Base-by-base conservation (phyloP, 2,797 vertebrate species). In the Zenarchopterus dispar region DNA sequence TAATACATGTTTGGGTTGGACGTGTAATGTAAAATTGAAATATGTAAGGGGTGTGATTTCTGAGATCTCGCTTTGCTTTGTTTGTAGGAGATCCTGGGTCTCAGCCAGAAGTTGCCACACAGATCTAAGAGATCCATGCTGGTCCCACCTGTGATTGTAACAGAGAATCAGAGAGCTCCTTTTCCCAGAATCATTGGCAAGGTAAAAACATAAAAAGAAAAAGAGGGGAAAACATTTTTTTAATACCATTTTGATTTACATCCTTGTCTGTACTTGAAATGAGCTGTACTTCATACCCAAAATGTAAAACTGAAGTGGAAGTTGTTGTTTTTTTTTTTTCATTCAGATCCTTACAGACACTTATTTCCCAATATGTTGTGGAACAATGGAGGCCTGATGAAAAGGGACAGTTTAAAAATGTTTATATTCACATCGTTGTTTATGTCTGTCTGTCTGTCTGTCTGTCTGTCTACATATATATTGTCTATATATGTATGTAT, bases 121-220 rank as follows among this genome's bases (percentile, higher is more conserved):
- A 95, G 97, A 86, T 93, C 93, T 55, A 97, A 95, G 90, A 92
- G 97, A 62, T 94, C 96, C 68, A 94, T 99, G 75, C 89, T 98
- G 86, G 92, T 95, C 22, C 95, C 95, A 47, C 93, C 94, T 0
- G 94, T 99, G 87, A 88, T 93, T 62, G 93, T 98, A 62, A 95
- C 96, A 6, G 97, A 99, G 91, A 98, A 96, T 88, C 96, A 96
- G 89, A 94, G 97, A 80, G 90, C 93, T 19, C 96, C 96, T 0
- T 98, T 98, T 58, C 97, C 97, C 33, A 94, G 92, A 85, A 57
- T 72, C 44, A 94, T 97, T 42, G 97, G 97, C 91, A 95, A 77
- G 95, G 97, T 99, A 93, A 95, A 95, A 48, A 36, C 9, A 36
- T 4, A 28, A 28, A 28, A 28, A 28, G 7, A 28, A 7, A 28